Percentiles rank a stretch among this genome's conserved stretches.
Evolutionary conservation across 2,113 vertebrate genomes (phyloP).

Genomic region (Ameiurus melas): DNA sequence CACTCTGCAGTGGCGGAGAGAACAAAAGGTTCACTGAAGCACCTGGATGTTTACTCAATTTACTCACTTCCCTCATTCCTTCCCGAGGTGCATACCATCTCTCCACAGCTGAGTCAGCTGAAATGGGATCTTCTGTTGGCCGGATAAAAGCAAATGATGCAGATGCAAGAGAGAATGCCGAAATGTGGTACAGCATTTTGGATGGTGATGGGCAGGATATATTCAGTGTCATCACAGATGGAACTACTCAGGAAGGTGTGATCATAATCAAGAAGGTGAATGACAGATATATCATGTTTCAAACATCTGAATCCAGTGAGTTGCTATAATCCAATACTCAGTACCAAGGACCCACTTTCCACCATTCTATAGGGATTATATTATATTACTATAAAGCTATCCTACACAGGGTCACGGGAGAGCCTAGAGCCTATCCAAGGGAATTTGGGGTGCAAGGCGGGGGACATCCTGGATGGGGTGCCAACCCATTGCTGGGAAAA

Average conservation of each 20-base stretch:
- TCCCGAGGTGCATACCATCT: constrained; percentile 86
- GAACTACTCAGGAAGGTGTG: constrained; percentile 90
- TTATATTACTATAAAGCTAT: neutral
- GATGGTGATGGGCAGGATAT: constrained; percentile 82
- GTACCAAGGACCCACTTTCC: neutral
- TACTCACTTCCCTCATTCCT: constrained; percentile 29
- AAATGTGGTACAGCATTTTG: constrained; percentile 85
- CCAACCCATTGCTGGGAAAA: too few species aligned
- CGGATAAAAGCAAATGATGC: constrained; percentile 93
- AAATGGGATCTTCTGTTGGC: constrained; percentile 83
- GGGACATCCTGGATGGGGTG: too few species aligned
- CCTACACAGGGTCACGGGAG: too few species aligned
- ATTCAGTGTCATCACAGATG: constrained; percentile 90
- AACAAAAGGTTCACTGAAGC: constrained; percentile 43
- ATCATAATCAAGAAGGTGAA: constrained; percentile 91
- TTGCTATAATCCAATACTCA: neutral
- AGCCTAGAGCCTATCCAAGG: too few species aligned
- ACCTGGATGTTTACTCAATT: constrained; percentile 47
- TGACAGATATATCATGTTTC: constrained; percentile 8
- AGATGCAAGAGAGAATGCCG: constrained; percentile 86
- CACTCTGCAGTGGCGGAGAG: constrained; percentile 10
- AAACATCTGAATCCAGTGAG: constrained; percentile 18
- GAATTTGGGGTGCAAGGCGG: too few species aligned
- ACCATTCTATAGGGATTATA: neutral
- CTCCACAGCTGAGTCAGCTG: constrained; percentile 81